Evolutionary conservation across 2,888 invertebrate species (phyloP).

Genomic region (Drosophila atroscutellata): DNA sequence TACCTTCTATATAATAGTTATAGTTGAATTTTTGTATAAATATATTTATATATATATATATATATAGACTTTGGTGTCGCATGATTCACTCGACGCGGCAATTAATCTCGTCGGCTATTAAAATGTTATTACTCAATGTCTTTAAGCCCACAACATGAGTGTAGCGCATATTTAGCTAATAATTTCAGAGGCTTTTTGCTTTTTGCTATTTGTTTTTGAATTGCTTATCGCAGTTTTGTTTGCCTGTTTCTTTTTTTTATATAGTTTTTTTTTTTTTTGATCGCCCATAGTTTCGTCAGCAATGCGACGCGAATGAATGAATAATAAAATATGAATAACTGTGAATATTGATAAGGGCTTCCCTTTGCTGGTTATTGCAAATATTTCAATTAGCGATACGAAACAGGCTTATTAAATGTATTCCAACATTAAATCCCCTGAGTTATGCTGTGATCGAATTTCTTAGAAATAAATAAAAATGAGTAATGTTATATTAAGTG

Average conservation of each 20-base stretch:
- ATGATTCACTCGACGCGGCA: constrained; percentile 70
- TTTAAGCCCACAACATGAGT: constrained; percentile 10
- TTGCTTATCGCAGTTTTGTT: constrained; percentile 36
- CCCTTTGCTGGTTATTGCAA: constrained; percentile 10
- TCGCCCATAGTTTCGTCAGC: constrained; percentile 21
- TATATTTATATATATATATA: constrained; percentile 6
- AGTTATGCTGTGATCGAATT: not conserved
- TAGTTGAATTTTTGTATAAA: constrained; percentile 2
- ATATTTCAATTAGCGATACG: not conserved
- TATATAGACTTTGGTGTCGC: constrained; percentile 30
- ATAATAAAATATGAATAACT: constrained; percentile 51
- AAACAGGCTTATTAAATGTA: not conserved
- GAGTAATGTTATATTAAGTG: not conserved
- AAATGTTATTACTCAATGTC: constrained; percentile 75
- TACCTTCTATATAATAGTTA: constrained; percentile 26
- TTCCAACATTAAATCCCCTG: not conserved
- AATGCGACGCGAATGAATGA: constrained; percentile 27
- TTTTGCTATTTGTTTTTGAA: constrained; percentile 16
- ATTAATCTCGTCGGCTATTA: constrained; percentile 73
- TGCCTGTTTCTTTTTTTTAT: not conserved
- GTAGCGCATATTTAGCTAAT: constrained; percentile 32
- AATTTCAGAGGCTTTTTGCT: constrained; percentile 29
- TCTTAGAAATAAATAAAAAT: not conserved
- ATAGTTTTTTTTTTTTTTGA: not conserved
- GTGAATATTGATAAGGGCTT: constrained; percentile 42